Evolutionary conservation across 1,140 invertebrate species (phyloP).

Genomic region (Neelides sp.): DNA sequence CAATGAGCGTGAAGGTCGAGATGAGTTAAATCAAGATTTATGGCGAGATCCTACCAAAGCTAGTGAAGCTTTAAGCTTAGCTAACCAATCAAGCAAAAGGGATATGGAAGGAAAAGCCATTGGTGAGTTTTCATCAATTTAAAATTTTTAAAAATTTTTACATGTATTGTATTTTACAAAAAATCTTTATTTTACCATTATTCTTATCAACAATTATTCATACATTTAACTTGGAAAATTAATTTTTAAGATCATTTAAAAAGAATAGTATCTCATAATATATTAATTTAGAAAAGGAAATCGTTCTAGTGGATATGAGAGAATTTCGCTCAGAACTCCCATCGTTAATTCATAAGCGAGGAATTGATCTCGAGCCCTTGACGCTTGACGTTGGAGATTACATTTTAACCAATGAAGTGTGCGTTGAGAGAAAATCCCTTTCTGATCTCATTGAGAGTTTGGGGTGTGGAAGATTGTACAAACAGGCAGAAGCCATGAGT

Average conservation of each 20-base stretch:
- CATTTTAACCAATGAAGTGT: constrained; percentile 89
- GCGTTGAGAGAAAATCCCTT: constrained; percentile 91
- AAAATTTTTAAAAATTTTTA: too few species aligned
- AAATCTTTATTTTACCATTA: too few species aligned
- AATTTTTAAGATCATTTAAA: constrained; percentile 24
- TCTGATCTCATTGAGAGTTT: constrained; percentile 94
- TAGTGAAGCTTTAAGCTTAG: constrained; percentile 34
- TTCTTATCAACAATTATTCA: too few species aligned
- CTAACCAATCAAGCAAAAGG: constrained; percentile 52
- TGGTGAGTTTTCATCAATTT: too few species aligned
- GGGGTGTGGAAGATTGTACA: constrained; percentile 80
- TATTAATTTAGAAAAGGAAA: constrained; percentile 33
- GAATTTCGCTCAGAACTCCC: constrained; percentile 96
- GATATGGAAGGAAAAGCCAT: constrained; percentile 37
- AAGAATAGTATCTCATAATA: constrained; percentile 5
- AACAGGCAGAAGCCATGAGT: constrained; percentile 82
- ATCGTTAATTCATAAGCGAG: constrained; percentile 78
- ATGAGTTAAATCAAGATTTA: constrained; percentile 54
- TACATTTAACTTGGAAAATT: too few species aligned
- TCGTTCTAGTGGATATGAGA: constrained; percentile 91
- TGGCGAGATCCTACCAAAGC: constrained; percentile 38
- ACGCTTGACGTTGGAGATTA: constrained; percentile 84
- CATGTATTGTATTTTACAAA: too few species aligned
- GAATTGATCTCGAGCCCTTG: constrained; percentile 83
- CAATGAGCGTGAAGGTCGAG: constrained; percentile 76